Percentiles rank a stretch among this genome's conserved stretches.
Conservation (phyloP, 23 tunicate genomes). For the Trididemnum clinides region DNA sequence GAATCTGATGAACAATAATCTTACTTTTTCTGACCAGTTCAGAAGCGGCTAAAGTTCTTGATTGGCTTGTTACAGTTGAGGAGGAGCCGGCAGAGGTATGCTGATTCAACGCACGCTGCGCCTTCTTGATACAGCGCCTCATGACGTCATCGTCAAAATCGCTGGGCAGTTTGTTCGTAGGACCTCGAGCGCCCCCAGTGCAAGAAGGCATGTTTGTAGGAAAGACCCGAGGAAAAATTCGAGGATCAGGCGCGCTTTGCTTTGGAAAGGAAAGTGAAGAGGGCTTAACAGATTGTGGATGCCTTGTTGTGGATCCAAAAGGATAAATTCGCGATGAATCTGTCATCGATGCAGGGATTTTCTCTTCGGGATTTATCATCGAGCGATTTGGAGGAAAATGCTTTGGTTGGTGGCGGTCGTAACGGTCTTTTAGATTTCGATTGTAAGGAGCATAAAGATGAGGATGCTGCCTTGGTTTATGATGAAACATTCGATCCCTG, state of each 20-base stretch:
- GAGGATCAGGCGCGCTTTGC: not conserved
- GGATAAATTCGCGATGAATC: not conserved
- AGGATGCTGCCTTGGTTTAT: not conserved
- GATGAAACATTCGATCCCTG: not conserved
- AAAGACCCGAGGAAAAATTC: no score
- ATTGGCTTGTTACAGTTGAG: no score
- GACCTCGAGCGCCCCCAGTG: no score
- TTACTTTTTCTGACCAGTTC: no score
- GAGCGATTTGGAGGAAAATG: not conserved
- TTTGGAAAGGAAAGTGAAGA: not conserved
- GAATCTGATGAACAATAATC: no score
- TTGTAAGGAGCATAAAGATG: not conserved
- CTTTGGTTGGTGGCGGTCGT: not conserved
- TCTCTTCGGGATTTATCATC: not conserved
- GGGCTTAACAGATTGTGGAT: not conserved
- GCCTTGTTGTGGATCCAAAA: not conserved
- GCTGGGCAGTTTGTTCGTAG: not conserved
- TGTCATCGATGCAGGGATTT: not conserved
- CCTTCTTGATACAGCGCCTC: conserved; percentile 77
- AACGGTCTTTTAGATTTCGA: not conserved
- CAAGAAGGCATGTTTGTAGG: no score
- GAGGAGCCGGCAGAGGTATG: not conserved
- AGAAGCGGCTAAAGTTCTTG: no score
- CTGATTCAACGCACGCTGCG: conserved; percentile 42
- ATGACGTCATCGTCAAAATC: conserved; percentile 51